Base-by-base conservation (phyloP, 2,113 vertebrate genomes). In the Neolamprologus tretocephalus region DNA sequence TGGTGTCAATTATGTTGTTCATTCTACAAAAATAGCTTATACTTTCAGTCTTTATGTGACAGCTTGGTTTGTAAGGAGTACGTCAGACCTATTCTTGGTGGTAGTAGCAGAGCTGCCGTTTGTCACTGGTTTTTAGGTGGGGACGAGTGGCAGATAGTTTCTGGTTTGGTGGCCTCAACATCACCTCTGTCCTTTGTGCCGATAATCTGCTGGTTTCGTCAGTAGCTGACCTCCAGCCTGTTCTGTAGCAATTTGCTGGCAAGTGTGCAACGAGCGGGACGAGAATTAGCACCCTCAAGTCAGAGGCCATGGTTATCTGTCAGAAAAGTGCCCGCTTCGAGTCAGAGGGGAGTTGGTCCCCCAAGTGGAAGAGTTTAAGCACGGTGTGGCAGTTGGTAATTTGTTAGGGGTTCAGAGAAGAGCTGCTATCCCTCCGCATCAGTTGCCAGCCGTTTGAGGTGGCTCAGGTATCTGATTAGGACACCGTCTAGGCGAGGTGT, bases 1-100 rank as follows among this genome's bases (percentile, higher is more conserved):
- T 33, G 28, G 57, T 61, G 28, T 61, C 28, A 33, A 10, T 33
- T 33, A 19, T 61, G 28, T 19, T 33, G 57, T 61, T 6, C 9
- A 61, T 17, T 61, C 16, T 33, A 31, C 8, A 61, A 33, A 61
- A 61, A 57, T 26, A 0, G 0, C 0, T 0, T 0, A 57, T 57
- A 26, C 21, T 57, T 57, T 55, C 54, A 57, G 54, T 14, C 54
- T 57, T 57, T 57, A 26, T 26, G 3, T 57, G 23, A 1, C 54
- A 26, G 54, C 54, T 57, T 57, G 54, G 54, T 26, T 55, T 55
- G 21, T 55, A 55, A 0, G 4, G 11, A 55, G 21, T 57, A 57
- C 7, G 12, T 26, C 23, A 57, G 54, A 57, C 54, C 7, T 57
- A 26, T 26, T 57, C 54, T 57, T 57, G 54, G 54, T 26, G 54